Evolutionary conservation across 2,888 invertebrate species (phyloP).

Genomic region (Synergus gifuensis): DNA sequence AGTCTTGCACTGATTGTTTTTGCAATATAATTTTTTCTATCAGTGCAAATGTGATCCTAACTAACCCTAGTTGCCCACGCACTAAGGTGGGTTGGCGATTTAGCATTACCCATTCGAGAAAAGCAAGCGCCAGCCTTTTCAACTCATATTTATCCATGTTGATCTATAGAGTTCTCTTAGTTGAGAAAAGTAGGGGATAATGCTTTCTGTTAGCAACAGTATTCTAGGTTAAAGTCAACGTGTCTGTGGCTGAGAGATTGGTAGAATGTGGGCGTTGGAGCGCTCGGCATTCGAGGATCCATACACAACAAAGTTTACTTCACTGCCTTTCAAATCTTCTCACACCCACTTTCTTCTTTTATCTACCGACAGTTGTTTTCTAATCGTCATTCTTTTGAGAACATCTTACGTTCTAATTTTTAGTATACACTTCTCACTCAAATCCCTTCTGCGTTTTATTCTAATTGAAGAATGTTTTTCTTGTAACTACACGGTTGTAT

Average conservation of each 20-base stretch:
- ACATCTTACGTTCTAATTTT: constrained; percentile 20
- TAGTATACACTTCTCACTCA: constrained; percentile 36
- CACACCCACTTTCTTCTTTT: constrained; percentile 38
- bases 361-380: constrained; percentile 32
- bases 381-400: background rate
- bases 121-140: constrained; percentile 46
- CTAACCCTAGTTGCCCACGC: constrained; percentile 58
- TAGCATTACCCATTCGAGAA: constrained; percentile 45
- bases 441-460: constrained; percentile 4
- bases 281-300: constrained; percentile 49
- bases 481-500: background rate
- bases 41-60: constrained; percentile 21
- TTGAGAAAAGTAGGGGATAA: constrained; percentile 51
- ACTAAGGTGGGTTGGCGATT: constrained; percentile 58
- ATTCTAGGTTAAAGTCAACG: constrained; percentile 56
- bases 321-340: constrained; percentile 33
- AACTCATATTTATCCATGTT: constrained; percentile 48
- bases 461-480: constrained; percentile 13
- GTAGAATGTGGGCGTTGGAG: constrained; percentile 53
- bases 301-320: constrained; percentile 22
- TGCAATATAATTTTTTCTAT: constrained; percentile 22
- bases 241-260: constrained; percentile 44
- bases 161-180: constrained; percentile 35
- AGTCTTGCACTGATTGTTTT: background rate
- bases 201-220: constrained; percentile 50